Evolutionary conservation across 2,113 vertebrate genomes (phyloP), one percentile per base, ranked within the genome.

Genomic region (Morone chrysops): DNA sequence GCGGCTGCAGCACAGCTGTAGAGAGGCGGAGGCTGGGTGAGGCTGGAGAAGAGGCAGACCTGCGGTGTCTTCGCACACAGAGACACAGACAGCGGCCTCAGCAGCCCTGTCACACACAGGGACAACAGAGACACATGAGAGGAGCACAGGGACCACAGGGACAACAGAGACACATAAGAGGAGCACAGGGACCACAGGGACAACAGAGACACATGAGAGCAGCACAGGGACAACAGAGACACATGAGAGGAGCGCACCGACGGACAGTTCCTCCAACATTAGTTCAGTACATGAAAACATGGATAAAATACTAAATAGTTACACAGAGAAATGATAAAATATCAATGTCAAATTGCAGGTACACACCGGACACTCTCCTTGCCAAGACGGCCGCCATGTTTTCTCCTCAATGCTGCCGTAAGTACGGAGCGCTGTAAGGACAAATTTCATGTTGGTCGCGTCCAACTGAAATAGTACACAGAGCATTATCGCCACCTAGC

Each of bases 361-460:
- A 92, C 88, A 43, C 25, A 95, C 95, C 93, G 0, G 87, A 81
- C 50, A 94, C 8, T 65, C 85, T 93, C 72, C 92, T 93, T 4
- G 71, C 60, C 47, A 95, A 1, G 71, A 74, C 70, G 38, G 92
- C 93, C 87, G 95, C 95, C 95, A 96, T 96, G 31, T 91, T 94
- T 90, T 8, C 13, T 18, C 16, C 17, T 38, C 1, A 45, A 10
- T 4, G 1, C 1, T 17, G 7, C 0, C 11, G 53, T 14, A 17
- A 62, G 36, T 93, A 95, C 91, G 80, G 93, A 0, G 25, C 9
- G 40, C 82, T 10, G 68, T 12, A 20, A 9, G 91, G 92, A 79
- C 90, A 89, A 91, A 84, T 0, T 9, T 59, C 0, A 4, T 1
- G 17, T 3, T 10, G 36, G 0, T 38, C 16, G 14, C 69, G 4